These are phyloP conservation scores for Protobothrops flavoviridis DNA, from an alignment of 2,113 vertebrate species.

Conservation along the genomic window DNA sequence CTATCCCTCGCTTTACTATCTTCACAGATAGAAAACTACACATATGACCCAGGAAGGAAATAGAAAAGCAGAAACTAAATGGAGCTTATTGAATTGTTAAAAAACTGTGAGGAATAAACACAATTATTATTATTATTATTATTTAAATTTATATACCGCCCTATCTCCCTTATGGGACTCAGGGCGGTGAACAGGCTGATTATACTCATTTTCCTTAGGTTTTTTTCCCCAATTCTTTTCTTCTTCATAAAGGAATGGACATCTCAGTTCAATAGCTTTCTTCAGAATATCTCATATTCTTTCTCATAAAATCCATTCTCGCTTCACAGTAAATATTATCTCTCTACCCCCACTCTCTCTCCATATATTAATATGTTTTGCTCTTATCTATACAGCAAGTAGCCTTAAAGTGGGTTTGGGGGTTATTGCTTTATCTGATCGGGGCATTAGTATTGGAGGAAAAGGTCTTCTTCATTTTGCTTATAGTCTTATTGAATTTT, in stretches of 20 bases:
- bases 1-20: background rate
- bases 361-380: background rate
- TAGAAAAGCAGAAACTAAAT: background rate
- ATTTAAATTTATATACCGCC: too few species aligned
- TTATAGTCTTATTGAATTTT: conserved; percentile 61
- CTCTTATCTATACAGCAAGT: background rate
- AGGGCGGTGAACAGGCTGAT: too few species aligned
- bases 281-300: background rate
- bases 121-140: too few species aligned
- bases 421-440: conserved; percentile 44
- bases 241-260: background rate
- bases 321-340: background rate
- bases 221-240: background rate
- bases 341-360: background rate
- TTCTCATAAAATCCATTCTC: background rate
- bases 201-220: background rate
- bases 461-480: conserved; percentile 47
- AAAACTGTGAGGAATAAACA: conserved; percentile 4
- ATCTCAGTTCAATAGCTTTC: background rate
- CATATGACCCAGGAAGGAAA: background rate
- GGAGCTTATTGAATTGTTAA: background rate
- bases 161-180: too few species aligned
- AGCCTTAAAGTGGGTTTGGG: background rate
- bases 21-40: background rate
- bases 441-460: conserved; percentile 36